Conservation (phyloP, 2,797 vertebrate species). For the Pterois miles region DNA sequence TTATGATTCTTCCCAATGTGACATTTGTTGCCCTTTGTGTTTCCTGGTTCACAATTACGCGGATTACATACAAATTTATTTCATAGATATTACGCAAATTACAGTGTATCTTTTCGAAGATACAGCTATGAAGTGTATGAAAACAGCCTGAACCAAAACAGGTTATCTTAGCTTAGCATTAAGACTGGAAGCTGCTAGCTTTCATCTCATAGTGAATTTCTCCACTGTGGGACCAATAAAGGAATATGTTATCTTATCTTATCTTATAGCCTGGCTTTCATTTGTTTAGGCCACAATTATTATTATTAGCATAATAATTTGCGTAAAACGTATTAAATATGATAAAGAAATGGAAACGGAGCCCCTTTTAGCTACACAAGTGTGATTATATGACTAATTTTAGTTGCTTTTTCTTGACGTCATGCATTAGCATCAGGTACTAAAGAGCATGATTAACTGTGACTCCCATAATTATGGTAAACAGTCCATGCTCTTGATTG, state of each 20-base stretch:
- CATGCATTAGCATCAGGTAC: background rate
- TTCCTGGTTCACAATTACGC: no score
- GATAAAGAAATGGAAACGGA: background rate
- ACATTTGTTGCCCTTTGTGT: no score
- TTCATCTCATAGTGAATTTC: background rate
- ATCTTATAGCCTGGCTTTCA: no score
- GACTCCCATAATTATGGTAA: constrained; percentile 5
- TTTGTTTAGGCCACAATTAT: background rate
- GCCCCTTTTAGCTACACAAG: background rate
- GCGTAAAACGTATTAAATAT: background rate
- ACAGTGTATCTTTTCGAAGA: no score
- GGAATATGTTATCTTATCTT: no score
- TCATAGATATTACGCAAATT: no score
- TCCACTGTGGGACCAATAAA: no score
- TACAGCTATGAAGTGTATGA: no score
- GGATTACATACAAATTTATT: no score
- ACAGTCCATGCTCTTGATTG: constrained; percentile 33
- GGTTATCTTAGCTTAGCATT: background rate
- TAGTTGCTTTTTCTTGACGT: background rate
- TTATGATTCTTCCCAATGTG: no score
- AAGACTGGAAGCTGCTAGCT: background rate
- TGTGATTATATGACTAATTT: background rate
- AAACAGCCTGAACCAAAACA: no score
- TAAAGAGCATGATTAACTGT: constrained; percentile 12
- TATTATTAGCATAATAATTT: background rate